Base-by-base conservation (phyloP, 2,113 vertebrate species). In the Phasianus colchicus region DNA sequence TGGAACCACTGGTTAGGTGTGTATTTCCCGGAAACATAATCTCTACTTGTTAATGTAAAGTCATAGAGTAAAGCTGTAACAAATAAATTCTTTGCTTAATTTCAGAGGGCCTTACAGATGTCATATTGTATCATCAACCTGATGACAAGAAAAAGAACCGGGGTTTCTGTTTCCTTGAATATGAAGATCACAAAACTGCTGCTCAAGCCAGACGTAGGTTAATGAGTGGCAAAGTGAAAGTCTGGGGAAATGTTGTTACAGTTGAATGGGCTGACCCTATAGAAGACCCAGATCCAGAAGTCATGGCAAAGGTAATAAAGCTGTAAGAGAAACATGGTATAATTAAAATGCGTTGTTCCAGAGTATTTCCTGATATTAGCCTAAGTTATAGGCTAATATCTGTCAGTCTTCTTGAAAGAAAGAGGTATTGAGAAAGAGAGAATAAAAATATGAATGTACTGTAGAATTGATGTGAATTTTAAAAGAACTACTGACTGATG, bases 181-280 rank as follows among this genome's bases (percentile, higher is more conserved):
- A 99, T 19, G 99, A 99, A 97, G 99, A 99, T 98, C 99, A 99
- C 96, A 99, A 99, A 97, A 98, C 99, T 4, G 99, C 99, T 3
- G 99, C 99, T 66, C 99, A 99, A 96, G 99, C 99, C 47, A 98
- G 99, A 9, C 99, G 99, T 63, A 98, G 99, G 88, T 97, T 99
- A 84, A 99, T 99, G 99, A 99, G 99, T 2, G 99, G 99, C 83
- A 99, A 99, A 98, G 99, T 99, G 92, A 99, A 99, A 95, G 99
- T 99, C 47, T 99, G 99, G 99, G 98, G 99, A 76, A 99, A 99
- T 93, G 98, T 99, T 95, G 99, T 99, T 95, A 99, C 99, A 2
- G 99, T 99, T 94, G 99, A 99, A 96, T 99, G 99, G 99, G 99
- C 99, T 38, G 99, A 99, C 65, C 99, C 99, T 92, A 99, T 99